Evolutionary conservation across 2,797 vertebrate genomes (phyloP), one percentile per base, ranked within the genome.

Genomic region (Arnoldichthys spilopterus): DNA sequence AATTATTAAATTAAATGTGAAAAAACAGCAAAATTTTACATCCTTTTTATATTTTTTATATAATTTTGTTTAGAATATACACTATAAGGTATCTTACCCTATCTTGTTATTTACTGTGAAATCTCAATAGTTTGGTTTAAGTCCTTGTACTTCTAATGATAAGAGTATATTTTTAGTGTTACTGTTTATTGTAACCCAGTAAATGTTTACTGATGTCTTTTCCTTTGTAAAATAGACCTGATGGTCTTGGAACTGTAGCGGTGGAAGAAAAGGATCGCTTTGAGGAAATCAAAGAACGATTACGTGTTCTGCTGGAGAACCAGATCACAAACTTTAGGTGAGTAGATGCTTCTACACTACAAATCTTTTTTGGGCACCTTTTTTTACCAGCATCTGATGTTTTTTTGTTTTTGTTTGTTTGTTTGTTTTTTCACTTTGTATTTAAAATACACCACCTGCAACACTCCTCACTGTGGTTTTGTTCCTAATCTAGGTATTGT

Each of bases 291-390:
- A 99, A 99, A 93, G 98, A 99, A 87, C 92, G 95, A 83, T 96
- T 99, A 86, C 96, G 97, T 71, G 94, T 98, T 86, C 95, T 99
- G 82, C 87, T 99, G 92, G 98, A 99, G 92, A 98, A 97, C 90
- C 95, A 99, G 92, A 99, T 99, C 90, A 98, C 97, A 72, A 97
- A 98, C 94, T 99, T 99, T 94, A 98, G 98, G 98, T 99, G 84
- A 78, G 72, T 78, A 59, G 26, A 45, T 61, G 56, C 28, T 16
- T 2, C 0, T 6, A 66, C 24, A 26, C 12, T 20, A 9, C 51
- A 58, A 45, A 45, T 72, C 63, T 78, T 67, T 54, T 53, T 37
- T 13, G 16, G 4, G 8, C 3, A 32, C 13, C 3, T 24, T 59
- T 51, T n/a, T 67, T 34, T 66, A n/a, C 1, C 1, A 9, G 8